Evolutionary conservation across 2,797 vertebrate species (phyloP), one percentile per base, ranked within the genome.

Genomic region (Macrochelys suwanniensis): DNA sequence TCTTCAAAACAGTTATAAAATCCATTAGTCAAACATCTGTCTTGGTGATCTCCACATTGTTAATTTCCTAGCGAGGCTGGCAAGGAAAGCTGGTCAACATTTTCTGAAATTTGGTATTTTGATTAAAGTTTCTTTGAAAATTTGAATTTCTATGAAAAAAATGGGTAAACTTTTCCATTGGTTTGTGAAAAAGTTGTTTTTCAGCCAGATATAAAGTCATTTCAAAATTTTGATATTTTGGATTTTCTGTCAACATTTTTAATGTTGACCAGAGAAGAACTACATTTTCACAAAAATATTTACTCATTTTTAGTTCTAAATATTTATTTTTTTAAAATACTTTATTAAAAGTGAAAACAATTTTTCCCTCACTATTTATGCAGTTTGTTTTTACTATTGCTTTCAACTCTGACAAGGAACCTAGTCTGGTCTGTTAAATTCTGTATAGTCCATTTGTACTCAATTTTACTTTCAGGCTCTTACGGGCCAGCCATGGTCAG

Each of bases 331-430:
- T 83, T 83, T 87, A 7, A 0, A 42, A 93, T 92, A 89, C 5
- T 53, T 4, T 71, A 33, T 87, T 79, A 23, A 17, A 51, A 54
- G 6, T 78, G 51, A 90, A 26, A 95, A 51, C 50, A 88, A 31
- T 54, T 10, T 91, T 84, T 4, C 8, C 8, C 11, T 80, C 89
- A 80, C 47, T 9, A 87, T 85, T 91, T 42, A 37, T 50, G 9
- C 25, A 79, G 5, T 81, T 93, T 84, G 80, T 95, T 74, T 42
- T 82, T 93, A 76, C 4, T 1, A 7, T 88, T 89, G 94, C 83
- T 33, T 17, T 82, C 61, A 91, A 57, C 25, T 82, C 25, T 78
- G 47, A 91, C 19, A 84, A 10, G 10, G 89, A 87, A 89, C 56
- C 1, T 5, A 65, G 6, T 57, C 25, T 89, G 61, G 0, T 88